Evolutionary conservation across 2,888 invertebrate genomes (phyloP).

Genomic region (Villa cingulata): DNA sequence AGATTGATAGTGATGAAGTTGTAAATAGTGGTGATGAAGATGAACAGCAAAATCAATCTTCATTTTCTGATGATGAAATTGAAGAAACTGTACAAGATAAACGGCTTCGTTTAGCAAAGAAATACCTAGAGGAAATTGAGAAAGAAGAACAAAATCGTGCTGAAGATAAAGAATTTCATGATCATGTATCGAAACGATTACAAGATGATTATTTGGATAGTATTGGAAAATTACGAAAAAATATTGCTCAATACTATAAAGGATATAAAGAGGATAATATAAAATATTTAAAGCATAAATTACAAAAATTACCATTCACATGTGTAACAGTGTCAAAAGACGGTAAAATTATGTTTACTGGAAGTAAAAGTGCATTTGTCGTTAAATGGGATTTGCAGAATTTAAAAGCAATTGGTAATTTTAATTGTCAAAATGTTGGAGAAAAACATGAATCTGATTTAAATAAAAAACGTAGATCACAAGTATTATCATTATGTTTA

Average conservation of each 20-base stretch:
- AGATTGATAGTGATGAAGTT: conserved; percentile 53
- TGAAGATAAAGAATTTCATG: conserved; percentile 45
- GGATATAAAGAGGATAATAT: conserved; percentile 36
- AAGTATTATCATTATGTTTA: conserved; percentile 54
- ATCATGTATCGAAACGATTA: conserved; percentile 49
- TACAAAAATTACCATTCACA: conserved; percentile 67
- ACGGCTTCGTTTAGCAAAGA: conserved; percentile 74
- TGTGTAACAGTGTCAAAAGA: conserved; percentile 66
- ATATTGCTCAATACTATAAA: conserved; percentile 52
- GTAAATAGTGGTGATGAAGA: conserved; percentile 40
- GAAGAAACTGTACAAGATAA: conserved; percentile 81
- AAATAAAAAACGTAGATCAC: conserved; percentile 23
- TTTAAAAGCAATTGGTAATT: conserved; percentile 45
- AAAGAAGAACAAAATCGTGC: conserved; percentile 59
- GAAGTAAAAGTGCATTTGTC: conserved; percentile 76
- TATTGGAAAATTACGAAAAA: conserved; percentile 61
- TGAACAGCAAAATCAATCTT: conserved; percentile 9
- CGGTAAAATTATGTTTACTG: conserved; percentile 58
- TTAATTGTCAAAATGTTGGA: conserved; percentile 36
- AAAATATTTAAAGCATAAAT: conserved; percentile 52
- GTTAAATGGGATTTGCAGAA: conserved; percentile 69
- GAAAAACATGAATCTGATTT: conserved; percentile 13
- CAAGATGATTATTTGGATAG: conserved; percentile 77
- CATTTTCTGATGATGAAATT: conserved; percentile 24
- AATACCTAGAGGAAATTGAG: conserved; percentile 76